These are phyloP conservation scores for Dexiosoma caninum DNA, from an alignment of 2,888 invertebrate genomes.

Conservation along the genomic window DNA sequence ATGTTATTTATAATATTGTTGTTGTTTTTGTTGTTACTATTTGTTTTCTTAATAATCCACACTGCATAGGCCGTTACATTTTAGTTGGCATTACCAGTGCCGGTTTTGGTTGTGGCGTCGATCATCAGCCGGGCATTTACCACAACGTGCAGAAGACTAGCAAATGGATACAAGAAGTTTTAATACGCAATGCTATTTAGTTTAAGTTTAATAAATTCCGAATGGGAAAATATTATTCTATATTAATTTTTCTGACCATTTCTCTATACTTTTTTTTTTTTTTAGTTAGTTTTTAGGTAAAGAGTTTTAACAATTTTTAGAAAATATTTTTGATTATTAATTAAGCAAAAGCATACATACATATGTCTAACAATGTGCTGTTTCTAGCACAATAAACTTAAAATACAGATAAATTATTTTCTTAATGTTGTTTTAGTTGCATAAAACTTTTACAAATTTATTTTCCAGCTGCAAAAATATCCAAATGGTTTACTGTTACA, in stretches of 20 bases:
- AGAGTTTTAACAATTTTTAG: background rate
- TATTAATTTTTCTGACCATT: background rate
- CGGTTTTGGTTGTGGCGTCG: constrained; percentile 91
- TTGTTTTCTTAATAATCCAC: background rate
- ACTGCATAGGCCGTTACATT: constrained; percentile 80
- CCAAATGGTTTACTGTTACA: background rate
- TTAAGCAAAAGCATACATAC: background rate
- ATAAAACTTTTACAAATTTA: background rate
- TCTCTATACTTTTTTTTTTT: background rate
- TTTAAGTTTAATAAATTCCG: background rate
- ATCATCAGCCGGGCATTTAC: constrained; percentile 91
- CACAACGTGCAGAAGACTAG: constrained; percentile 86
- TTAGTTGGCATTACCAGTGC: constrained; percentile 90
- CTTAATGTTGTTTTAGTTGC: no score
- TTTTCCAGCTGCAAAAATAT: background rate
- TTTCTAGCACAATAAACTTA: no score
- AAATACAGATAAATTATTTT: no score
- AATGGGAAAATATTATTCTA: background rate
- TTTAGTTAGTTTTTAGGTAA: background rate
- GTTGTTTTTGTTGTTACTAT: background rate
- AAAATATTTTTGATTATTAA: background rate
- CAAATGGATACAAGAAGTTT: constrained; percentile 83
- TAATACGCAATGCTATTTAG: constrained; percentile 60
- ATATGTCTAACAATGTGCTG: no score
- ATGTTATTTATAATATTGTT: background rate